phyloP scores from a whole-genome alignment of 2,797 vertebrate genomes.

The Trachurus trachurus region DNA sequence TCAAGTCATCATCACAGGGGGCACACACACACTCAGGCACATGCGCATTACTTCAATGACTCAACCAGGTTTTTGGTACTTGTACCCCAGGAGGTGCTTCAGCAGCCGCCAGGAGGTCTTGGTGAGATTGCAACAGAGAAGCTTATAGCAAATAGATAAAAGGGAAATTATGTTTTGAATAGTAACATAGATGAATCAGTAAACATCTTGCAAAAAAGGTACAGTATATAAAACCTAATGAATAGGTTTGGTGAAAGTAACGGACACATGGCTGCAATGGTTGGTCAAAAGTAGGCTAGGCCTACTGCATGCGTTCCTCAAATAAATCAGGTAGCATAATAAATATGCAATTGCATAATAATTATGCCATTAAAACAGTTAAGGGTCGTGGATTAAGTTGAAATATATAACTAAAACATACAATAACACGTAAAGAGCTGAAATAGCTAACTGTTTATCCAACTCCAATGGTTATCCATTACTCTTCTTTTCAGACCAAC shows the following conservation, averaged over 20 bases:
- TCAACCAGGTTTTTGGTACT: conserved; percentile 8
- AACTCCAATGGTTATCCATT: neutral
- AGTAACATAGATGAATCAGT: neutral
- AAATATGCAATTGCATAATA: no score
- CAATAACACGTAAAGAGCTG: no score
- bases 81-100: neutral
- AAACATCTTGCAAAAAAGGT: neutral
- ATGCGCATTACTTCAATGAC: conserved; percentile 6
- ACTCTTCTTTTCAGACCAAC: neutral
- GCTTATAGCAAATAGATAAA: neutral
- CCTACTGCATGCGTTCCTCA: no score
- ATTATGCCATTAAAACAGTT: no score
- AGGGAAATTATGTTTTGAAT: neutral
- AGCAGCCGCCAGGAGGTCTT: neutral
- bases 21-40: neutral
- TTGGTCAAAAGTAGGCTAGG: neutral
- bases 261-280: neutral
- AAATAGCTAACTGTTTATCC: neutral
- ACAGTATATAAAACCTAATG: no score
- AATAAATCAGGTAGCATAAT: neutral
- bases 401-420: no score
- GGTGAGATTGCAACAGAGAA: neutral
- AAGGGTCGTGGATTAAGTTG: no score
- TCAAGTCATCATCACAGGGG: conserved; percentile 53
- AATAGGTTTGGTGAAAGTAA: neutral